Base-by-base conservation (phyloP, 2,113 vertebrate genomes). In the Pedionomus torquatus region DNA sequence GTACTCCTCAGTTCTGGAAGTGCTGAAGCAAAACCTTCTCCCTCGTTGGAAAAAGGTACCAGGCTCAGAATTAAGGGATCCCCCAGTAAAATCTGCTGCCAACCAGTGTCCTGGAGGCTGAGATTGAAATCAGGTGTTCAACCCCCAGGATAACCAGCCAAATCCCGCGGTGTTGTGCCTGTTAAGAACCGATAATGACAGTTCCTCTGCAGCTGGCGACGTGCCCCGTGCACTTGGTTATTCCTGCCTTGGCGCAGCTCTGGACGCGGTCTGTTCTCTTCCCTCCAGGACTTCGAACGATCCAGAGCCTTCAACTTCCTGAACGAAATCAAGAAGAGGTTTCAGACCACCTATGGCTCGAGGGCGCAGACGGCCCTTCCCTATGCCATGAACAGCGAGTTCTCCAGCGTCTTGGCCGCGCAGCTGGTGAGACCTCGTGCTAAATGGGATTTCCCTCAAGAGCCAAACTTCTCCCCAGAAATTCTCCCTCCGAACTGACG, bases 361-460 rank as follows among this genome's bases (percentile, higher is more conserved):
- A 98, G 99, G 49, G 99, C 99, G 0, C 99, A 99, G 97, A 99
- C 99, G 0, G 99, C 99, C 11, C 98, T 99, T 52, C 99, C 99
- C 35, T 99, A 99, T 1, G 99, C 99, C 92, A 99, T 99, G 99
- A 99, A 99, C 98, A 99, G 99, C 31, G 99, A 99, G 95, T 99
- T 99, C 97, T 99, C 99, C 66, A 99, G 99, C 4, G 99, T 99
- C 37, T 96, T 99, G 70, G 98, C 99, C 24, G 99, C 99, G 2
- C 99, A 99, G 96, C 99, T 99, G 99, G 99, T 99, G 97, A 98
- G 98, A 23, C 51, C 51, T 91, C 65, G n/a, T 90, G 35, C 65
- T 28, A 7, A 43, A 7, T 3, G 28, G n/a, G 13, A 0, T 10
- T n/a, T 37, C 37, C 58, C 65, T 14, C 18, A 11, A 4, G 13